Conservation (phyloP, 2,797 vertebrate species). For the Silurus aristotelis region DNA sequence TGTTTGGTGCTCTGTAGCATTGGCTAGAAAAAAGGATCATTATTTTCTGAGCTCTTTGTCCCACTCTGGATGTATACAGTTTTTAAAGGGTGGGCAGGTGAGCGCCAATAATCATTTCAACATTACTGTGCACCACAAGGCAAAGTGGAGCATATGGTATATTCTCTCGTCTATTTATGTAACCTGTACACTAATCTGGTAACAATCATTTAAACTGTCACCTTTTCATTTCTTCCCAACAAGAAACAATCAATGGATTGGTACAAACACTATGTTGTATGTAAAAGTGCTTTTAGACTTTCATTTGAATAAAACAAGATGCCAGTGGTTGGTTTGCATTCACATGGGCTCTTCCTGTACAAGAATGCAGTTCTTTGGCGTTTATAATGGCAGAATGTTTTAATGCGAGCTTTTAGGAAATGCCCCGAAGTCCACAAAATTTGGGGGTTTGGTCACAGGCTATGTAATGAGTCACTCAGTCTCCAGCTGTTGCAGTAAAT, state of each 20-base stretch:
- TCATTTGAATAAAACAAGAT: background rate
- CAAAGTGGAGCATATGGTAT: too few species aligned
- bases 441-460: background rate
- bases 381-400: background rate
- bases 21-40: too few species aligned
- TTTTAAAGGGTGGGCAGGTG: too few species aligned
- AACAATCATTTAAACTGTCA: too few species aligned
- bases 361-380: background rate
- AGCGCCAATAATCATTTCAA: too few species aligned
- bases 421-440: background rate
- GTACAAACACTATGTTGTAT: background rate
- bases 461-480: constrained; percentile 44
- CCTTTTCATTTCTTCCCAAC: background rate
- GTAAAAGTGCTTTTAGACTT: background rate
- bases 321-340: background rate
- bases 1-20: too few species aligned
- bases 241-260: background rate
- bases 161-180: too few species aligned
- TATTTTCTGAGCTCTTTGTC: too few species aligned
- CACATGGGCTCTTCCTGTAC: background rate
- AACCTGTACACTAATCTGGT: too few species aligned
- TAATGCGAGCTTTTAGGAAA: background rate
- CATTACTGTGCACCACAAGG: too few species aligned
- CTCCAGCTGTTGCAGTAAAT: constrained; percentile 65
- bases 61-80: too few species aligned